phyloP scores from a whole-genome alignment of 1,140 invertebrate genomes.

The Panulirus ornatus region DNA sequence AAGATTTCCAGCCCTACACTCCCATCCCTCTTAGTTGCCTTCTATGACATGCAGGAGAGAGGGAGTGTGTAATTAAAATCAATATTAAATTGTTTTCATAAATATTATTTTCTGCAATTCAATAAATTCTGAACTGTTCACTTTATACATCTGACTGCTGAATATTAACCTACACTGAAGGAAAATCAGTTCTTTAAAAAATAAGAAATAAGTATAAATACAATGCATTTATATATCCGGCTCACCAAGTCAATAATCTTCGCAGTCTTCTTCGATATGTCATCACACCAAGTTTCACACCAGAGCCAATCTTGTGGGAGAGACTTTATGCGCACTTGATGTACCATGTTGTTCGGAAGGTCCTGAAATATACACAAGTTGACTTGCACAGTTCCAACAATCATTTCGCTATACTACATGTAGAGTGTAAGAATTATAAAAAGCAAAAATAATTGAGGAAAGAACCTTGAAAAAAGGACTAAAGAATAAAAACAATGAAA shows the following conservation, averaged over 20 bases:
- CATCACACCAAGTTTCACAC: constrained; percentile 99
- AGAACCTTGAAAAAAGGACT: not conserved
- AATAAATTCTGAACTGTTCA: too few relatives aligned
- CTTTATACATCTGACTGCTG: too few relatives aligned
- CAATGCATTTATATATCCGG: constrained; percentile 51
- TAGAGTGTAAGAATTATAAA: not conserved
- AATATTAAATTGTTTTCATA: too few relatives aligned
- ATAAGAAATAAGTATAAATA: too few relatives aligned
- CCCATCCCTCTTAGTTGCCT: too few relatives aligned
- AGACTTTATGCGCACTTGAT: constrained; percentile 99
- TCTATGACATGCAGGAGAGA: too few relatives aligned
- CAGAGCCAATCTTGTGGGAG: constrained; percentile 99
- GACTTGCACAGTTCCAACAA: not conserved
- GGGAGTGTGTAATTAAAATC: too few relatives aligned
- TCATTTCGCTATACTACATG: not conserved
- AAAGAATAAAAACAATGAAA: too few relatives aligned
- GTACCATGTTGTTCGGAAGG: constrained; percentile 98
- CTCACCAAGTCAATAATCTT: constrained; percentile 98
- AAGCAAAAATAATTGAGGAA: not conserved
- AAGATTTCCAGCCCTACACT: too few relatives aligned
- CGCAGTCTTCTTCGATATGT: constrained; percentile 91
- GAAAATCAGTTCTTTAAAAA: too few relatives aligned
- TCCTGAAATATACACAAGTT: constrained; percentile 80
- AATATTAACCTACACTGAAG: too few relatives aligned
- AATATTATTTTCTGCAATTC: too few relatives aligned